Conservation (phyloP, 2,113 vertebrate species). For the Proterorhinus semilunaris region DNA sequence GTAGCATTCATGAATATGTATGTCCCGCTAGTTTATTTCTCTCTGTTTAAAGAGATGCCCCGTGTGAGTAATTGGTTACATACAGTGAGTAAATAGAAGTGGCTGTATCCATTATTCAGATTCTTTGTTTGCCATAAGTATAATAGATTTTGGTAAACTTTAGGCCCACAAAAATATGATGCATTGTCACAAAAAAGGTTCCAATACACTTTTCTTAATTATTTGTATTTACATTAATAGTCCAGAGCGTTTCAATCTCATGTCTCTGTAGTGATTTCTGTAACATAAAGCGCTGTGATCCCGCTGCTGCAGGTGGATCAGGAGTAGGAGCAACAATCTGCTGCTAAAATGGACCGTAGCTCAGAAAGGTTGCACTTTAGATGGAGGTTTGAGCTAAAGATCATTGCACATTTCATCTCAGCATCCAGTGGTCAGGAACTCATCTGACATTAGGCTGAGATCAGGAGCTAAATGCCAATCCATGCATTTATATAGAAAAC, state of each 20-base stretch:
- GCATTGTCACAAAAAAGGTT: no score
- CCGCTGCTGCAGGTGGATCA: slow-evolving; percentile 52
- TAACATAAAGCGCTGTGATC: slow-evolving; percentile 20
- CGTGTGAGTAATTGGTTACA: slow-evolving; percentile 60
- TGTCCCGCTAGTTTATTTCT: slow-evolving; percentile 61
- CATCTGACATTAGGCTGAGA: slow-evolving; percentile 34
- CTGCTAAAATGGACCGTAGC: slow-evolving; percentile 43
- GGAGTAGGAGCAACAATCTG: slow-evolving; percentile 38
- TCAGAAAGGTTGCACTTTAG: slow-evolving; percentile 48
- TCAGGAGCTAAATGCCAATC: slow-evolving; percentile 34
- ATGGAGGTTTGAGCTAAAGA: slow-evolving; percentile 61
- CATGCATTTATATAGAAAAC: slow-evolving; percentile 22
- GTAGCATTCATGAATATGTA: slow-evolving; percentile 72
- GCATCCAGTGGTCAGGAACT: slow-evolving; percentile 64
- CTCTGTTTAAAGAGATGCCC: slow-evolving; percentile 54
- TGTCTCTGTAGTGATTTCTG: background rate
- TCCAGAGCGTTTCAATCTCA: no score
- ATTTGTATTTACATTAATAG: no score
- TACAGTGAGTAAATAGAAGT: slow-evolving; percentile 55
- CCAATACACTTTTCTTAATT: no score
- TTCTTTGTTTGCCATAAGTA: no score
- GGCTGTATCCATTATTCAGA: slow-evolving; percentile 13
- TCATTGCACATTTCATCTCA: slow-evolving; percentile 71
- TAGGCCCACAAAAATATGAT: no score
- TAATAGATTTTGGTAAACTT: no score